Evolutionary conservation across 2,888 invertebrate genomes (phyloP).

Genomic region (Drosophila yooni): DNA sequence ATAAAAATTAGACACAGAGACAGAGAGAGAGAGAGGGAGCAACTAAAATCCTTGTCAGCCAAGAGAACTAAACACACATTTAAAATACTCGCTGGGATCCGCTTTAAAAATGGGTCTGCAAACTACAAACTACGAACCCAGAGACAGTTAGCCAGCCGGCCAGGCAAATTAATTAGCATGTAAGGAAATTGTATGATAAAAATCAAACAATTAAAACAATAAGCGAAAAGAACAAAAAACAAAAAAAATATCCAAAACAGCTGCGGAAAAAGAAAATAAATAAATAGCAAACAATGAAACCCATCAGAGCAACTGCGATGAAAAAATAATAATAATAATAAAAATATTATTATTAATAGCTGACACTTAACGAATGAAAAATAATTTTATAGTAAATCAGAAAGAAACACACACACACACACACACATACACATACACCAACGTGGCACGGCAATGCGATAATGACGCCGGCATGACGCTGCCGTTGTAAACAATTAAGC

Average conservation of each 20-base stretch:
- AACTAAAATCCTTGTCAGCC: constrained; percentile 56
- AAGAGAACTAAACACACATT: constrained; percentile 23
- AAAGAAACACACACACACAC: constrained; percentile 29
- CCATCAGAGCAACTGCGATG: constrained; percentile 62
- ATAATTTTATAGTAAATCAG: constrained; percentile 73
- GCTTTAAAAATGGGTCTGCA: constrained; percentile 16
- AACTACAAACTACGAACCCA: constrained; percentile 10
- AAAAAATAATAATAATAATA: constrained; percentile 48
- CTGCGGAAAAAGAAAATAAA: constrained; percentile 19
- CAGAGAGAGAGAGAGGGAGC: not conserved
- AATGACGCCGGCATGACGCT: constrained; percentile 58
- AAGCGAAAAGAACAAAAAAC: constrained; percentile 20
- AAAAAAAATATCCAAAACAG: constrained; percentile 4
- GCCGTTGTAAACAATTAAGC: constrained; percentile 74
- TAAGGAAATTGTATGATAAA: constrained; percentile 73
- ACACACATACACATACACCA: not conserved
- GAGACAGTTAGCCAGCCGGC: constrained; percentile 22
- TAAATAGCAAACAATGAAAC: constrained; percentile 63
- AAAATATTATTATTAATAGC: constrained; percentile 77
- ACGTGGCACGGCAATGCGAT: constrained; percentile 36
- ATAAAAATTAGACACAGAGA: not conserved
- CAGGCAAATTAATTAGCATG: constrained; percentile 73
- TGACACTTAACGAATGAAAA: constrained; percentile 77
- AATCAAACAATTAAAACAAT: constrained; percentile 64
- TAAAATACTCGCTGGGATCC: constrained; percentile 22